Base-by-base conservation (phyloP, 2,888 invertebrate species). In the Apotomis turbidana region DNA sequence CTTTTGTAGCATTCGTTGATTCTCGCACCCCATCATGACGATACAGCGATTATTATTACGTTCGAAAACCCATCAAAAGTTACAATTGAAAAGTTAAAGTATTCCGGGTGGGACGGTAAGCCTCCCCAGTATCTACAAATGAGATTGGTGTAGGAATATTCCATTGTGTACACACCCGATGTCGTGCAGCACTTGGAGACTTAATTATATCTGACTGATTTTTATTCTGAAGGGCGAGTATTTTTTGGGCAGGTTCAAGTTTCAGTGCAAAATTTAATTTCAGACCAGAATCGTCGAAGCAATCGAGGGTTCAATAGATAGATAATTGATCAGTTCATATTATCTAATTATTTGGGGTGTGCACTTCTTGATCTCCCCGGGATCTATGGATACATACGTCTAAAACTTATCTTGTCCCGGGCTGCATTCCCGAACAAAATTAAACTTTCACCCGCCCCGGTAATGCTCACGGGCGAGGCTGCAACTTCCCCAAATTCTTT, bases 61-160 rank as follows among this genome's bases (percentile, higher is more conserved):
- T 93, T 93, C 90, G 91, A 90, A 93, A 93, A 93, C 90, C 93
- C 93, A 93, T 93, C 93, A 93, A 90, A 93, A 93, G 93, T 93
- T 93, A 90, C 93, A 93, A 93, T 93, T 93, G 93, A 93, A 93
- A 93, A 93, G 93, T 93, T 93, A 93, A 93, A 93, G 93, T 91
- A 92, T 91, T 87, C 93, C 91, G 87, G 82, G 85, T 81, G 91
- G 91, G 89, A 88, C 87, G 85, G 78, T 86, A 84, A 86, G 86
- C 85, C 89, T 87, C 90, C 90, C 84, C 88, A 79, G 88, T 88
- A 88, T 88, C 87, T 88, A 87, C 90, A 91, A 91, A 91, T 91
- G 90, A 90, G 89, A 90, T 91, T 88, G 87, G 82, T 85, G 86
- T 86, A 85, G 82, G 82, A 90, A 88, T 91, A 91, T 90, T 92